These are phyloP conservation scores for Hylaeus anthracinus DNA, from an alignment of 1,140 invertebrate genomes.

Conservation along the genomic window DNA sequence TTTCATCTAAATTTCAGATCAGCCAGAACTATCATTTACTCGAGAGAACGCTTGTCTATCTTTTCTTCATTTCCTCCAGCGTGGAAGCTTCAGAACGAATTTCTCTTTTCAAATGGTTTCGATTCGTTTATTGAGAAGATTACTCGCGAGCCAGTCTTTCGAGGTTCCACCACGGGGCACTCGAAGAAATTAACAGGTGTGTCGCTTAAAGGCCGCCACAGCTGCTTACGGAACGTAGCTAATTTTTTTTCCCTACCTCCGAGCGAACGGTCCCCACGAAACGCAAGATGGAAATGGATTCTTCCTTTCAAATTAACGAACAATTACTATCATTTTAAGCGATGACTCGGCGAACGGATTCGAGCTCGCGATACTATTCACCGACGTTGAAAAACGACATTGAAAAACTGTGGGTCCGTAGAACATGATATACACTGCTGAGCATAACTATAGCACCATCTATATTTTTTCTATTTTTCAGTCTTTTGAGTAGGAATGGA, in stretches of 20 bases:
- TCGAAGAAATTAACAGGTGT: slow-evolving; percentile 53
- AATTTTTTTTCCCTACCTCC: slow-evolving; percentile 7
- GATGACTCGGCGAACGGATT: slow-evolving; percentile 52
- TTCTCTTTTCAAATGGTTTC: background rate
- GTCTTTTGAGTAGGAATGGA: too few relatives aligned
- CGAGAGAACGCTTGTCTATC: background rate
- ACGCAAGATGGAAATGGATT: slow-evolving; percentile 36
- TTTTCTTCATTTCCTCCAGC: background rate
- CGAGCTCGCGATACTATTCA: slow-evolving; percentile 41
- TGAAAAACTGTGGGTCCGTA: too few relatives aligned
- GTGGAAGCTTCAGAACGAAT: background rate
- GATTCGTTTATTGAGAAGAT: background rate
- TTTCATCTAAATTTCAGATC: too few relatives aligned
- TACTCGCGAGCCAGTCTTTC: background rate
- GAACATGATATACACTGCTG: too few relatives aligned
- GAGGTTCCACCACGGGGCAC: background rate
- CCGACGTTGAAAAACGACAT: background rate
- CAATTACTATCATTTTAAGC: slow-evolving; percentile 52
- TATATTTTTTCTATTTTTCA: too few relatives aligned
- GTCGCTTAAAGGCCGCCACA: slow-evolving; percentile 28
- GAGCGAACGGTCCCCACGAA: background rate
- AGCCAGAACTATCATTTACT: background rate
- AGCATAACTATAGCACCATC: too few relatives aligned
- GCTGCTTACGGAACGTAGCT: slow-evolving; percentile 30
- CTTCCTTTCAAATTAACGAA: slow-evolving; percentile 49